A percentile compares a stretch with the other conserved stretches of the same genome.
Conservation (phyloP, 2,113 vertebrate genomes). For the Odocoileus virginianus region DNA sequence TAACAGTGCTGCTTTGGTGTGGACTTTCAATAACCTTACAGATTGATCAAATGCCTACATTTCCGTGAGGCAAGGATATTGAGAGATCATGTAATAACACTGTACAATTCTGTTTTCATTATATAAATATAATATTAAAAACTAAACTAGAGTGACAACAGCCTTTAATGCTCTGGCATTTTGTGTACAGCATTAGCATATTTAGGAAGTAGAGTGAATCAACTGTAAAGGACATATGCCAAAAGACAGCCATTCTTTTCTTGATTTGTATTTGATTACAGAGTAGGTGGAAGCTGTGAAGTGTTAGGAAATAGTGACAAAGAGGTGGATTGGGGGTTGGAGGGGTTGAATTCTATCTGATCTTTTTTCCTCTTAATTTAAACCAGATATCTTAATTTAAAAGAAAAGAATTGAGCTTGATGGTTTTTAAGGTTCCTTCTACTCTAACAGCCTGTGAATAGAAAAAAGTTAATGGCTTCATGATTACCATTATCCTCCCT, state of each 20-base stretch:
- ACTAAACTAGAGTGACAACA: not conserved
- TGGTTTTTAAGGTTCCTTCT: not conserved
- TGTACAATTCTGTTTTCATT: not conserved
- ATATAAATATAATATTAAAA: not conserved
- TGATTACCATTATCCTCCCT: not conserved
- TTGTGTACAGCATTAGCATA: not conserved
- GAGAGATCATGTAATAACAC: not conserved
- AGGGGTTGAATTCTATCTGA: not conserved
- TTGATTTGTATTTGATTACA: not conserved
- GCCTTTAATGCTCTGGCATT: not conserved
- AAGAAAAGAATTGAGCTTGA: not conserved
- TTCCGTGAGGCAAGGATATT: not conserved
- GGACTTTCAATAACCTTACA: constrained; percentile 17
- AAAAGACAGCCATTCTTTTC: not conserved
- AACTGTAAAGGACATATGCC: not conserved
- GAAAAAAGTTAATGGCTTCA: not conserved
- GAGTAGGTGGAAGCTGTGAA: not conserved
- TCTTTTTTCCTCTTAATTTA: not conserved
- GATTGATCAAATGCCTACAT: not conserved
- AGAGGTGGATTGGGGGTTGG: not conserved
- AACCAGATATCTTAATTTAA: not conserved
- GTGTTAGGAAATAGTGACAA: not conserved
- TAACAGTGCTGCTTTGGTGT: not conserved
- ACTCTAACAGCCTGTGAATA: not conserved
- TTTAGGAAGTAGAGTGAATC: not conserved